Base-by-base conservation (phyloP, 1,140 invertebrate genomes). In the Drosophila kikkawai region DNA sequence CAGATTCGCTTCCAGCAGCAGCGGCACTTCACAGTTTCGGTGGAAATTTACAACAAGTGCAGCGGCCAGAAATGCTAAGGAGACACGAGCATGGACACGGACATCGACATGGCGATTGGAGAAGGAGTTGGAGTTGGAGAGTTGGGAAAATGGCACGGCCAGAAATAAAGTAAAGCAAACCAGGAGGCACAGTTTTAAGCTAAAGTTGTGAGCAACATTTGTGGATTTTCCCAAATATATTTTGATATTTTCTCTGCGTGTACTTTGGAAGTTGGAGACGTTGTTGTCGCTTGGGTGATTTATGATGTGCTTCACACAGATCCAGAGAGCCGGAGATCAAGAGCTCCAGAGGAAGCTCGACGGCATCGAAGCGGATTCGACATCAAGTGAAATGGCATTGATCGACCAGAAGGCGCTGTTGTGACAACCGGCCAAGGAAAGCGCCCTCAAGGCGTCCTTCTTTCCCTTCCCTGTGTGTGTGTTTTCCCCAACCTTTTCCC, bases 31-130 rank as follows among this genome's bases (percentile, higher is more conserved):
- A 66, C 73, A 82, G 87, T 88, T 90, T 88, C 84, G 76, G 69
- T 80, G 66, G 84, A 88, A 88, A 88, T 88, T 88, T 88, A 88
- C 84, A 87, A 84, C 84, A 88, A 88, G 84, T 88, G 84, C 83
- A 79, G 36, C 66, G 63, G 68, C 65, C 75, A 45, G 45, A 73
- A 90, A 88, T 85, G 84, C 85, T 81, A 88, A 90, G 82, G 75
- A 88, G 82, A 68, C 79, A 75, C 73, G 53, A 37, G 66, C 80
- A 74, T 56, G 68, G 47, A 74, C 79, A 63, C 42, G 75, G 58
- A 68, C 69, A 63, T 74, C 51, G 57, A 67, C 79, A 58, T 45
- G 44, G 37, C 68, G 13, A 65, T 29, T 29, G 51, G 55, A n/a
- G 51, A 37, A 47, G 68, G 67, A 36, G 66, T 17, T 71, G 66